Evolutionary conservation across 2,113 vertebrate genomes (phyloP).

Genomic region (Capricornis sumatraensis): DNA sequence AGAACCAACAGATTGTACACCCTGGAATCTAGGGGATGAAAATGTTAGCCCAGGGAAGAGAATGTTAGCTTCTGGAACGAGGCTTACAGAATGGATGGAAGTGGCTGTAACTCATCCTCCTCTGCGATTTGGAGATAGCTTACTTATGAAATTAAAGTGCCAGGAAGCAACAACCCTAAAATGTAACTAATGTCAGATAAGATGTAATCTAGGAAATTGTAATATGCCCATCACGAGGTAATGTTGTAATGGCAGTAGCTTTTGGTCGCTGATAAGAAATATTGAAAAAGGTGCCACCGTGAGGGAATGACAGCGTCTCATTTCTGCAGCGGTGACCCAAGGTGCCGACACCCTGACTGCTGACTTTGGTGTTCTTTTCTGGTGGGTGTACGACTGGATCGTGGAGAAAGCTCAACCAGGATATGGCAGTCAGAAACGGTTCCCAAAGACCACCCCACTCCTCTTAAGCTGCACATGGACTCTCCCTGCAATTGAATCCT

Average conservation of each 20-base stretch:
- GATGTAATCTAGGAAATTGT: constrained; percentile 69
- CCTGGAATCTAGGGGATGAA: not conserved
- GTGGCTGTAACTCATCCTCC: constrained; percentile 7
- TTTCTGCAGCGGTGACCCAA: not conserved
- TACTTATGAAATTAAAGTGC: constrained; percentile 71
- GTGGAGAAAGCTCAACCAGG: not conserved
- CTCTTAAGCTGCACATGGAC: not conserved
- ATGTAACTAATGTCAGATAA: constrained; percentile 70
- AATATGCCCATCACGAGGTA: constrained; percentile 57
- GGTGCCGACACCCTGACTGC: not conserved
- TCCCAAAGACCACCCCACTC: not conserved
- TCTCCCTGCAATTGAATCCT: not conserved
- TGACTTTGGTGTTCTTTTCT: not conserved
- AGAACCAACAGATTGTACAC: not conserved
- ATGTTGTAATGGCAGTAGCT: constrained; percentile 61
- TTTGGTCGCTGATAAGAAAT: constrained; percentile 56
- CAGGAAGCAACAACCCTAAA: constrained; percentile 69
- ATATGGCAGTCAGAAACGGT: not conserved
- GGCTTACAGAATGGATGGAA: not conserved
- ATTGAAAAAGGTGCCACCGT: constrained; percentile 15
- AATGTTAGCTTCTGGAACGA: constrained; percentile 7
- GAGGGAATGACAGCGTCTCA: not conserved
- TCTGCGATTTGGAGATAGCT: constrained; percentile 63
- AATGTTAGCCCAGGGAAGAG: not conserved
- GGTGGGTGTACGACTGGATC: not conserved